Evolutionary conservation across 2,113 vertebrate species (phyloP).

Genomic region (Scophthalmus maximus): DNA sequence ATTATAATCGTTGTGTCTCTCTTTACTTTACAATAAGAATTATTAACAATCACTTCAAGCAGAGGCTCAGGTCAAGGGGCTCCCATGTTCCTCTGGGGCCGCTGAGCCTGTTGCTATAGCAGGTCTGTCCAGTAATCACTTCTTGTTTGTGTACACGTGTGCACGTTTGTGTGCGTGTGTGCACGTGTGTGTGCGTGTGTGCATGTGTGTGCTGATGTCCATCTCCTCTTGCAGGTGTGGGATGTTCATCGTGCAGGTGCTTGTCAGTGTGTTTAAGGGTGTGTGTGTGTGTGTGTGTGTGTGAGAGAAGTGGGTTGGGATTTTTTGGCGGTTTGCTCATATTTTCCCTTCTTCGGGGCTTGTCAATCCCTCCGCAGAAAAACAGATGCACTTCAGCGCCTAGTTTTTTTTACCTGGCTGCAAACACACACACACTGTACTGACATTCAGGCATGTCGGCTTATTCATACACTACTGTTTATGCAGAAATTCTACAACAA

Average conservation of each 20-base stretch:
- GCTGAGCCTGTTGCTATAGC: too few relatives aligned
- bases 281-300: conserved; percentile 28
- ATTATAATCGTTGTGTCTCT: background rate
- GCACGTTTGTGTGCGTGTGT: too few relatives aligned
- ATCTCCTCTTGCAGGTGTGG: background rate
- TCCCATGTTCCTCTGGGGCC: too few relatives aligned
- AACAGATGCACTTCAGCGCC: conserved; percentile 28
- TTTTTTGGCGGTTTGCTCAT: conserved; percentile 53
- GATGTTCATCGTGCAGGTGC: conserved; percentile 6
- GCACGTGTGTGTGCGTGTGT: too few relatives aligned
- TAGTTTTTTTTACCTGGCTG: conserved; percentile 49
- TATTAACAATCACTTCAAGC: too few relatives aligned
- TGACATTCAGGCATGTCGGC: conserved; percentile 37
- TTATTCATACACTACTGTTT: conserved; percentile 43
- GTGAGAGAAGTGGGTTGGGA: background rate
- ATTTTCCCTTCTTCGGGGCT: conserved; percentile 65
- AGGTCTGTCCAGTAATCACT: too few relatives aligned
- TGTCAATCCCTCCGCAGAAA: conserved; percentile 22
- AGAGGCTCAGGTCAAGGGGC: background rate
- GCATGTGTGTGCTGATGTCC: too few relatives aligned
- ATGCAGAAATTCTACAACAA: conserved; percentile 3
- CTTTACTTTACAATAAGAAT: background rate
- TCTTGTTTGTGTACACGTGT: too few relatives aligned
- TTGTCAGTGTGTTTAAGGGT: conserved; percentile 30
- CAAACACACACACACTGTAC: conserved; percentile 22